phyloP scores from a whole-genome alignment of 2,888 invertebrate genomes.

The Spodoptera picta region DNA sequence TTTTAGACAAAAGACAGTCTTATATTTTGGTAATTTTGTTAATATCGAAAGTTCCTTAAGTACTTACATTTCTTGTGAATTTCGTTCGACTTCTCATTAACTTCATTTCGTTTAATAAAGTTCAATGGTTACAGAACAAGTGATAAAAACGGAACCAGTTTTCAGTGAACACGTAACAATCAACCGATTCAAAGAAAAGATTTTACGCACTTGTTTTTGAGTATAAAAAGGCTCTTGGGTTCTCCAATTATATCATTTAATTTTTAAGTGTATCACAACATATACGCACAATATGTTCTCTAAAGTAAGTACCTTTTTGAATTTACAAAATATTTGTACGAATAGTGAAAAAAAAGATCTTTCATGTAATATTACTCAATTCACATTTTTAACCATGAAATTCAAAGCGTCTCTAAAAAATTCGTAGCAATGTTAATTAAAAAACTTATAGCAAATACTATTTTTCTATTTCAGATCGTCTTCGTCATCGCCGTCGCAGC shows the following conservation, averaged over 20 bases:
- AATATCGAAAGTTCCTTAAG: neutral
- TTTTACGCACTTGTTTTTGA: conserved; percentile 51
- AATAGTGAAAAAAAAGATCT: neutral
- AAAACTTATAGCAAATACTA: neutral
- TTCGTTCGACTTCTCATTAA: neutral
- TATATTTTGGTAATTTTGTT: neutral
- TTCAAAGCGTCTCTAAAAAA: too few relatives aligned
- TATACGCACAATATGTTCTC: conserved; percentile 65
- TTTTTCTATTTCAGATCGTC: conserved; percentile 35
- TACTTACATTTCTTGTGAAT: neutral
- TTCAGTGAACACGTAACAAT: conserved; percentile 53
- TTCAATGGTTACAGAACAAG: conserved; percentile 26
- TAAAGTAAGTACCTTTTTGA: conserved; percentile 63
- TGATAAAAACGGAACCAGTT: conserved; percentile 46
- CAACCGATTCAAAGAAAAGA: conserved; percentile 46
- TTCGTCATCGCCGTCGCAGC: conserved; percentile 54
- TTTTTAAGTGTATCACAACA: conserved; percentile 57
- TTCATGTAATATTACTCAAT: too few relatives aligned
- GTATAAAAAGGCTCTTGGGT: conserved; percentile 68
- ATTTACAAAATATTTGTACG: neutral
- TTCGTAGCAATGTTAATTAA: neutral
- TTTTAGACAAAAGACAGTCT: too few relatives aligned
- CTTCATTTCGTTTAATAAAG: conserved; percentile 7
- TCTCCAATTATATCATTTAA: conserved; percentile 66
- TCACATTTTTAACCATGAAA: too few relatives aligned